Evolutionary conservation across 2,797 vertebrate genomes (phyloP).

Genomic region (Tinamus major): DNA sequence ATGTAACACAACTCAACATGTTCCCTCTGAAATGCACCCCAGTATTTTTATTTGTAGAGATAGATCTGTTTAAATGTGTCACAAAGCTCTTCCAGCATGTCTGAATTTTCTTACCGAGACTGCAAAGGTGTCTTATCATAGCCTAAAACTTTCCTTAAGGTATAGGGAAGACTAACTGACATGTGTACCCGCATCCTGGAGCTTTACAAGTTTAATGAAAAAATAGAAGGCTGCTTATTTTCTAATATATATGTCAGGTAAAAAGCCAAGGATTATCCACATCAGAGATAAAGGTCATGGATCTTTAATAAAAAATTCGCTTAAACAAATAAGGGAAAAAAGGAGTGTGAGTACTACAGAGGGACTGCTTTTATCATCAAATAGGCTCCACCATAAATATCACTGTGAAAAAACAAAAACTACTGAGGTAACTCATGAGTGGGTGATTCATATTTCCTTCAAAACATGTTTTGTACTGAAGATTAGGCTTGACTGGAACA

Average conservation of each 20-base stretch:
- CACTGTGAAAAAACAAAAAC: background rate
- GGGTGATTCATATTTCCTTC: background rate
- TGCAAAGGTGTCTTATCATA: background rate
- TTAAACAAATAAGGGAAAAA: background rate
- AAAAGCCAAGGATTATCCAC: background rate
- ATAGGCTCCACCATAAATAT: background rate
- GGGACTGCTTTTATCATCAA: background rate
- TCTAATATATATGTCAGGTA: background rate
- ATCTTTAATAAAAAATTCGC: background rate
- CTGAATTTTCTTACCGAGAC: background rate
- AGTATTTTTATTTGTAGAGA: background rate
- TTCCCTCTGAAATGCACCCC: background rate
- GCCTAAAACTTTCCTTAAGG: background rate
- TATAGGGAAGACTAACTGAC: background rate
- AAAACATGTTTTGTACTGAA: background rate
- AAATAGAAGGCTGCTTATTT: background rate
- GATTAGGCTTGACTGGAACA: background rate
- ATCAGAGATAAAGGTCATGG: background rate
- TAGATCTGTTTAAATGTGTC: background rate
- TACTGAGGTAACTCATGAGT: background rate
- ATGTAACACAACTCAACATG: background rate
- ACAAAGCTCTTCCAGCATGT: background rate
- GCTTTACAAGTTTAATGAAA: background rate
- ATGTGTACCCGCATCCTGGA: background rate
- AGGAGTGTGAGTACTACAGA: background rate